Evolutionary conservation across 2,888 invertebrate genomes (phyloP).

Genomic region (Phorcus lineatus): DNA sequence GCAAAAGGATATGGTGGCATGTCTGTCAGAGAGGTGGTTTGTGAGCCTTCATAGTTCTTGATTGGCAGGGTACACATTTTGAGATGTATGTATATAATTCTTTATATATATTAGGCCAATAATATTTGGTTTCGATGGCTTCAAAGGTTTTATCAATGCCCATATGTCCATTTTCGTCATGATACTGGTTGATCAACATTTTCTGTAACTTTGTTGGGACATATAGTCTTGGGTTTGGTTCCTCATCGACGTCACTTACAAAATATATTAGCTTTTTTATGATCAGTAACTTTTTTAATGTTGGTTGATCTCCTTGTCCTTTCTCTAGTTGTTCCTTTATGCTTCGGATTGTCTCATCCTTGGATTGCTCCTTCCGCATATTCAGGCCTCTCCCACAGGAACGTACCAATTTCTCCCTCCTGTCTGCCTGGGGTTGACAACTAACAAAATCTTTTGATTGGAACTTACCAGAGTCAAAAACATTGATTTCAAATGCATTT

Average conservation of each 20-base stretch:
- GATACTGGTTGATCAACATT: not conserved
- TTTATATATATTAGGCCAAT: conserved; percentile 18
- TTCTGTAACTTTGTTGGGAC: not conserved
- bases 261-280: not conserved
- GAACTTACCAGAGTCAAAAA: not conserved
- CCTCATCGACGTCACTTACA: not conserved
- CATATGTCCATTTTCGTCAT: conserved; percentile 16
- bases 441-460: not conserved
- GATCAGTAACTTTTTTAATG: too few relatives aligned
- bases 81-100: conserved; percentile 1
- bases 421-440: not conserved
- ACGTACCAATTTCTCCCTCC: too few relatives aligned
- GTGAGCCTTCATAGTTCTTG: not conserved
- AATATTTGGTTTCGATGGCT: conserved; percentile 20
- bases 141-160: conserved; percentile 21
- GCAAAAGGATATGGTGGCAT: conserved; percentile 22
- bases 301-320: not conserved
- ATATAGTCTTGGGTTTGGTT: not conserved
- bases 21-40: not conserved
- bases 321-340: not conserved
- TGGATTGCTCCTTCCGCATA: not conserved
- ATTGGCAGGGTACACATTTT: conserved; percentile 19
- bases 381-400: too few relatives aligned
- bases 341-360: not conserved
- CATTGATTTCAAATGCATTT: not conserved